Conservation (phyloP, 2,113 vertebrate genomes). For the Cairina moschata region DNA sequence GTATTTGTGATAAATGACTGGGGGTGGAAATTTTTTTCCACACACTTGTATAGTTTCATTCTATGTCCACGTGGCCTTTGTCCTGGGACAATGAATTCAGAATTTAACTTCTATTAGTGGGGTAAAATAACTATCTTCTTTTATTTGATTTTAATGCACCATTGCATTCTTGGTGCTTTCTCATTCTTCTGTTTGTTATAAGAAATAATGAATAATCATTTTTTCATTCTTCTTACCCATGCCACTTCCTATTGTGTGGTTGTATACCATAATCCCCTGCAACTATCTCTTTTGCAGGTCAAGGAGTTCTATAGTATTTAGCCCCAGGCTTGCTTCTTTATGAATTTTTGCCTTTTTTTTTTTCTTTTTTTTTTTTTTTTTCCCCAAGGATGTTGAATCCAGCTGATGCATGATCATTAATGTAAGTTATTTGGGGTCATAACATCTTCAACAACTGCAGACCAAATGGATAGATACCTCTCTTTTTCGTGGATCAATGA, state of each 20-base stretch:
- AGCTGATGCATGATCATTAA: background rate
- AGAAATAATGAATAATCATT: background rate
- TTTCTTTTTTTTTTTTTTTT: background rate
- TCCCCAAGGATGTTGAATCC: background rate
- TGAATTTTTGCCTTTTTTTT: background rate
- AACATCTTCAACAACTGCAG: background rate
- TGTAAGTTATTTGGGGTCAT: background rate
- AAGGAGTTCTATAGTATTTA: background rate
- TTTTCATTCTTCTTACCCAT: background rate
- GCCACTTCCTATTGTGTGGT: background rate
- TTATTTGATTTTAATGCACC: background rate
- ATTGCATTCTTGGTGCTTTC: background rate
- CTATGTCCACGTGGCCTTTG: background rate
- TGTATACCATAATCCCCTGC: background rate
- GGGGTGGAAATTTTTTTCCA: background rate
- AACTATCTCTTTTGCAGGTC: background rate
- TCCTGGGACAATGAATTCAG: background rate
- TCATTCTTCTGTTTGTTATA: background rate
- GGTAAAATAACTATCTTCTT: accelerated
- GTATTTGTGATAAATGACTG: background rate
- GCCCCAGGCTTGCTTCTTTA: background rate
- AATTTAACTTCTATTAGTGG: background rate
- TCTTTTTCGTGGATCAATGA: background rate
- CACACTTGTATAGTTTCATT: background rate
- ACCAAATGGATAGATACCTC: background rate